A percentile compares a stretch with the other conserved stretches of the same genome.
phyloP scores from a whole-genome alignment of 2,113 vertebrate species.

The Panurus biarmicus region DNA sequence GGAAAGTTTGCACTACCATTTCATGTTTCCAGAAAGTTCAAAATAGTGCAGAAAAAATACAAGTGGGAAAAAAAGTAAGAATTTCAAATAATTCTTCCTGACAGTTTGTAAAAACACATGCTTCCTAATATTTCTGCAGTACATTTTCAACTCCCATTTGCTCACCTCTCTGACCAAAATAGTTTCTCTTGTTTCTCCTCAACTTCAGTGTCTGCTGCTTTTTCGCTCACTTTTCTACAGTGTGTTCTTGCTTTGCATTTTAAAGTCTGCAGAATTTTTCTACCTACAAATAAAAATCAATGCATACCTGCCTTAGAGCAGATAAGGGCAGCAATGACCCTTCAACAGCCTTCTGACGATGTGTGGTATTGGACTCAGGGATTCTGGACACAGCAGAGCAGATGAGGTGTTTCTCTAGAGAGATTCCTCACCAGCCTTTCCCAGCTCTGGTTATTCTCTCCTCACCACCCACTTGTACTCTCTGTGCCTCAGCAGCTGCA shows the following conservation, averaged over 20 bases:
- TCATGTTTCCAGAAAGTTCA: background rate
- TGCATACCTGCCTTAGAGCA: background rate
- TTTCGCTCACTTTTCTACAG: background rate
- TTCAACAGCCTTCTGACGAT: background rate
- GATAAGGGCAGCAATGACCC: background rate
- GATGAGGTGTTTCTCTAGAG: background rate
- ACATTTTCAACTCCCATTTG: background rate
- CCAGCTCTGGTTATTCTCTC: background rate
- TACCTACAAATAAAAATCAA: background rate
- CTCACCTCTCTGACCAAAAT: background rate
- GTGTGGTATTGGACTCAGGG: background rate
- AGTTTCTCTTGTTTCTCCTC: background rate
- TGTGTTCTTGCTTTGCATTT: background rate
- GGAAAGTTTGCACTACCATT: background rate
- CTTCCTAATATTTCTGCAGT: background rate
- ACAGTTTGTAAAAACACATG: background rate
- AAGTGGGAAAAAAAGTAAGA: background rate
- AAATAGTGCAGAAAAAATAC: fast-evolving
- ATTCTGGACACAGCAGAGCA: background rate
- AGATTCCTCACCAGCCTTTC: background rate
- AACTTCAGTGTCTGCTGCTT: background rate
- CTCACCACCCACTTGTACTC: no score
- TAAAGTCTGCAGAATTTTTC: background rate
- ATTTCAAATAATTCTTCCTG: background rate
- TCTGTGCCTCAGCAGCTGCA: no score